phyloP scores from a whole-genome alignment of 2,888 invertebrate genomes.

The Bombyx huttoni region DNA sequence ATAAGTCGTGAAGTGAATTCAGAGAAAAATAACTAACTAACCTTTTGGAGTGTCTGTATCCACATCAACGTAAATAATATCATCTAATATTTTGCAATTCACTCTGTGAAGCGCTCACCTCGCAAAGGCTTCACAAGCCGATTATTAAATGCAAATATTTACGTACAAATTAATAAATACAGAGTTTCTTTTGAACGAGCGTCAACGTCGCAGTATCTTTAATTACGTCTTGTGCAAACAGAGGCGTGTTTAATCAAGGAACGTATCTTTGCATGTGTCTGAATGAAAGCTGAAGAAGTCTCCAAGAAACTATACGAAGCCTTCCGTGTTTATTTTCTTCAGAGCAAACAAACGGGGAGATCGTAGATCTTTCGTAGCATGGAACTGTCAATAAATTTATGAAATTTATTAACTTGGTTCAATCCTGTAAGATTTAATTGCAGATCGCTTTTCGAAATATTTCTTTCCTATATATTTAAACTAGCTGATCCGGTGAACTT shows the following conservation, averaged over 20 bases:
- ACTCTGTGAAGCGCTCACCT: constrained; percentile 7
- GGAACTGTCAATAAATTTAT: constrained; percentile 11
- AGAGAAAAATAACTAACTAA: too few species aligned
- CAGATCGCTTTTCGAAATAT: too few species aligned
- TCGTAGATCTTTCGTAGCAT: constrained; percentile 14
- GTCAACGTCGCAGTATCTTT: constrained; percentile 47
- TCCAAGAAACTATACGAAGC: constrained; percentile 52
- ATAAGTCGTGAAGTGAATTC: too few species aligned
- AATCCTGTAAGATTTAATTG: not conserved
- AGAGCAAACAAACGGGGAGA: constrained; percentile 33
- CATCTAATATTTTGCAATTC: not conserved
- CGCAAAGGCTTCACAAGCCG: constrained; percentile 27
- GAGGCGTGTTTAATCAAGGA: constrained; percentile 50
- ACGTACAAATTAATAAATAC: constrained; percentile 62
- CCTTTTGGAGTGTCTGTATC: not conserved
- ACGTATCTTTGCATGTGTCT: constrained; percentile 58
- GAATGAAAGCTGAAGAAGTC: constrained; percentile 63
- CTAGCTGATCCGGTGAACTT: too few species aligned
- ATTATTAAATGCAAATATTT: constrained; percentile 67
- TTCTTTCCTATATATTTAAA: too few species aligned
- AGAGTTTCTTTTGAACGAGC: constrained; percentile 56
- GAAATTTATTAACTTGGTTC: constrained; percentile 7
- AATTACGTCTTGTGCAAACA: constrained; percentile 59
- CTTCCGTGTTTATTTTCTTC: constrained; percentile 37
- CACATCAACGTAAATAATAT: too few species aligned